phyloP scores from a whole-genome alignment of 2,113 vertebrate species.

The Crotalus viridis region DNA sequence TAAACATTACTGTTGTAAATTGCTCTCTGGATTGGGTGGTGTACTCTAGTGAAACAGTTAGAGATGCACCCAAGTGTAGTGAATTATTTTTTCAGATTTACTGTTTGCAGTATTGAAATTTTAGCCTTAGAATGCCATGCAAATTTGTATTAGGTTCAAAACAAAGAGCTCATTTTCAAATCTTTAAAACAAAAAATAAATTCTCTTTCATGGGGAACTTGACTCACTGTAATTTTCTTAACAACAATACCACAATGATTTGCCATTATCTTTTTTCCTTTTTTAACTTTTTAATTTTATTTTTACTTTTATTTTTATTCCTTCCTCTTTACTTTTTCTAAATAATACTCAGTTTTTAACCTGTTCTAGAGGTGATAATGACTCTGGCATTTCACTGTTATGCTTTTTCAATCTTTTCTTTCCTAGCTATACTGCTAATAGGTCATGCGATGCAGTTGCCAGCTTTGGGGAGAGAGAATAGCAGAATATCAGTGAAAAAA shows the following conservation, averaged over 20 bases:
- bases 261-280: neutral
- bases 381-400: neutral
- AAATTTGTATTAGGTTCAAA: neutral
- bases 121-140: neutral
- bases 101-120: neutral
- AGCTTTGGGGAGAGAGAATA: neutral
- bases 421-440: neutral
- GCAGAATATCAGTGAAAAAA: neutral
- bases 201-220: neutral
- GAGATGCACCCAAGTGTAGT: neutral
- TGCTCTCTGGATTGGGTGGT: neutral
- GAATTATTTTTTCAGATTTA: neutral
- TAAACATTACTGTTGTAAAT: neutral
- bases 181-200: neutral
- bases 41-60: neutral
- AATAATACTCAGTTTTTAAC: neutral
- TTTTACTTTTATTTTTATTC: neutral
- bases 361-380: neutral
- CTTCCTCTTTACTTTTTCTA: neutral
- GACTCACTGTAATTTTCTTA: neutral
- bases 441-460: neutral
- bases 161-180: neutral
- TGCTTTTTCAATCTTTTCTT: neutral
- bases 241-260: neutral
- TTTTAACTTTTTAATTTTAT: neutral